These are phyloP conservation scores for Tortricodes alternella DNA, from an alignment of 2,888 invertebrate species.

Conservation along the genomic window DNA sequence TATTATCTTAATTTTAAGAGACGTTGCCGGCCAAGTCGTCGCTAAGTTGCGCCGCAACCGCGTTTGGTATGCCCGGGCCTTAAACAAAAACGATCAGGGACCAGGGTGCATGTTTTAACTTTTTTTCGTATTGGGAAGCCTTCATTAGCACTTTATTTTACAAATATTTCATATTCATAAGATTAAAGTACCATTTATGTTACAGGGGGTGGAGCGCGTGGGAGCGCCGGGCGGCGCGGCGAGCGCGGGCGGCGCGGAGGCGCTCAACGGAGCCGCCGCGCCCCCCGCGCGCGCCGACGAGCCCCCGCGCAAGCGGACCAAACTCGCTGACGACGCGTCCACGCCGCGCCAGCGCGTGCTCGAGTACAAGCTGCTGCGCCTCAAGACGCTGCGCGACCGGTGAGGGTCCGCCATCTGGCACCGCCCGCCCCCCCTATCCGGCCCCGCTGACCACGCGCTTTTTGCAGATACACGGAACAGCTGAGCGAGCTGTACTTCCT, in stretches of 20 bases:
- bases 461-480: constrained; percentile 86
- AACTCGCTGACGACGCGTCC: constrained; percentile 51
- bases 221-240: constrained; percentile 39
- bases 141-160: too few species aligned
- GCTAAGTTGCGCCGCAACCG: too few species aligned
- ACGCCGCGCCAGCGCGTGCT: constrained; percentile 86
- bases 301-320: constrained; percentile 64
- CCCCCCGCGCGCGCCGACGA: constrained; percentile 44
- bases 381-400: constrained; percentile 87
- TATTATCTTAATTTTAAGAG: too few species aligned
- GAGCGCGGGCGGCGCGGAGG: constrained; percentile 39
- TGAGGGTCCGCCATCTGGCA: constrained; percentile 39
- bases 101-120: too few species aligned
- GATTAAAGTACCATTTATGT: neutral
- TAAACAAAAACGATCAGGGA: too few species aligned
- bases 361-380: constrained; percentile 87
- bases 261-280: constrained; percentile 47
- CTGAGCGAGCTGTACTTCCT: constrained; percentile 93
- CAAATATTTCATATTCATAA: too few species aligned
- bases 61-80: too few species aligned
- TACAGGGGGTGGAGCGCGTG: constrained; percentile 67
- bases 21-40: too few species aligned
- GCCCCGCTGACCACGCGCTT: constrained; percentile 1
- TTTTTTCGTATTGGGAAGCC: too few species aligned
- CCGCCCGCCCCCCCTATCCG: constrained; percentile 25